Base-by-base conservation (phyloP, 2,797 vertebrate genomes). In the Myotis daubentonii region DNA sequence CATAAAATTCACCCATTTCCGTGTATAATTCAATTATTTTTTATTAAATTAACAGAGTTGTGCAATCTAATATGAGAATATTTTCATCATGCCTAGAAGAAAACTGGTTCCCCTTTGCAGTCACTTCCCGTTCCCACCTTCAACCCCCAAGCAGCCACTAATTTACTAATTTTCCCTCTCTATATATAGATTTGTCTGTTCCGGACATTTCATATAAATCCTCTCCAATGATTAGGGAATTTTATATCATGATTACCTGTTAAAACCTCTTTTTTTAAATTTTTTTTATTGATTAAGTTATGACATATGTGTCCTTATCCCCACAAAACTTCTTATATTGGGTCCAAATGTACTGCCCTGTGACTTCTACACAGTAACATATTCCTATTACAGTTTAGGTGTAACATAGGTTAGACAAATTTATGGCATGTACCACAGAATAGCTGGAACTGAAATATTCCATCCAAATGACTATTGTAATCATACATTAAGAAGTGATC, bases 71-170 rank as follows among this genome's bases (percentile, higher is more conserved):
- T 51, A 38, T 82, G 60, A 91, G 68, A 87, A 36, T 60, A 82
- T 93, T 74, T 93, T 70, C 75, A 49, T 92, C 16, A 19, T n/a
- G 57, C 66, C 75, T 57, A 8, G n/a, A 83, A 89, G 88, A 92
- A 92, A 60, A 28, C 9, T 53, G 20, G 19, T 57, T 25, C n/a
- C 33, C 4, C 1, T 33, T 66, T 19, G n/a, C 8, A 19, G 65
- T 33, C n/a, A 33, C 65, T 66, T 33, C 65, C 38, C 5, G 2
- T 33, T 71, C 86, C 41, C 47, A 30, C 38, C 13, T 36, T 55
- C 36, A 38, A 71, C 47, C 19, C 62, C 62, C 19, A 22, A 7
- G 12, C 6, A n/a, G 57, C 41, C 16, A 20, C 80, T 22, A 2
- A 41, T 23, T 78, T 89, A 15, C 57, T 62, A 13, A 30, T 62